Base-by-base conservation (phyloP, 2,888 invertebrate species). In the Oithona nana region DNA sequence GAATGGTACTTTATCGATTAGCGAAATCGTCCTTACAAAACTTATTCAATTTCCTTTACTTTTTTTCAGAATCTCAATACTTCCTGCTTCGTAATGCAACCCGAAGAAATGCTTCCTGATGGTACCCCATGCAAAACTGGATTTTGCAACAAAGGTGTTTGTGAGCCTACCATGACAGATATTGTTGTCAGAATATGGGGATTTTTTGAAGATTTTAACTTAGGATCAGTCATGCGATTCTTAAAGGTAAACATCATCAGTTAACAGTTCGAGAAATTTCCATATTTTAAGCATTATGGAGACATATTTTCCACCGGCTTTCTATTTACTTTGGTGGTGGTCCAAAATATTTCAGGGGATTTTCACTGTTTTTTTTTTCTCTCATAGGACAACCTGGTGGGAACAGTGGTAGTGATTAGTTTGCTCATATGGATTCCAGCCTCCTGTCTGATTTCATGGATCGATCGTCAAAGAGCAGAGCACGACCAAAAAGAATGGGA, bases 171-270 rank as follows among this genome's bases (percentile, higher is more conserved):
- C 0, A 86, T 89, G 65, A 89, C 90, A 72, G 93, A 94, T 71
- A 88, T 94, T 28, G 90, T 94, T 11, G 90, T 93, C 73, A 80
- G 94, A 30, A 89, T 95, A 74, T 95, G 94, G 92, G 89, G 92
- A 72, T 92, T 95, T 59, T 93, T 95, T 65, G 93, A 94, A 74
- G 90, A 93, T 70, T 90, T 93, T 64, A 90, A 90, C 73, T 90
- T 92, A 64, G 92, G 89, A 73, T 88, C 88, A 71, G 88, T 90
- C 68, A 78, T 90, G 68, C 79, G 87, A 60, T 90, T 92, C 72
- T 77, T 93, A 60, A 82, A 87, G 39, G 39, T 39, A 39, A 6
- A 39, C 6, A 39, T 6, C 39, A 39, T 16, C n/a, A n/a, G n/a
- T n/a, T n/a, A n/a, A n/a, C n/a, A n/a, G n/a, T n/a, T n/a, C n/a